Conservation (phyloP, 1,140 invertebrate genomes). For the Papilio machaon region DNA sequence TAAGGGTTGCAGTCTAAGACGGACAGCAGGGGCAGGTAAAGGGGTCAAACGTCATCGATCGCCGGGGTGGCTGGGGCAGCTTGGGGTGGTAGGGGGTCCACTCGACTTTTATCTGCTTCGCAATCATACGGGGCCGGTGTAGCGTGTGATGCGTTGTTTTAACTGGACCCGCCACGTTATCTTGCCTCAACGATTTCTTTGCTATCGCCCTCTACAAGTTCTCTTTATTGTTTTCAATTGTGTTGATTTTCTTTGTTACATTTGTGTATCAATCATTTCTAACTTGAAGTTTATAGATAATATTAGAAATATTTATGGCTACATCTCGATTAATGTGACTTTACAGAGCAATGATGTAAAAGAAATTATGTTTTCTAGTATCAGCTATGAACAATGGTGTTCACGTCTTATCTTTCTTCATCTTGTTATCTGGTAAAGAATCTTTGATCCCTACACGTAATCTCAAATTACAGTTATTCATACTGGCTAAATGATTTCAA, state of each 20-base stretch:
- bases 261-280: neutral
- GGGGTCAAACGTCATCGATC: constrained; percentile 79
- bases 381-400: no score
- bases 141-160: constrained; percentile 41
- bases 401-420: no score
- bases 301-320: no score
- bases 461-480: no score
- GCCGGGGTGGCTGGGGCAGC: constrained; percentile 32
- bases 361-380: no score
- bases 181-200: constrained; percentile 21
- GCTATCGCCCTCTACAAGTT: neutral
- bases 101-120: constrained; percentile 37
- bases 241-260: constrained; percentile 8
- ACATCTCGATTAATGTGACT: no score
- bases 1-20: constrained; percentile 67
- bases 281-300: neutral
- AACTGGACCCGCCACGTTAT: constrained; percentile 12
- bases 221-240: constrained; percentile 22
- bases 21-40: constrained; percentile 73
- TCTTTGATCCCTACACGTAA: no score
- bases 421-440: no score
- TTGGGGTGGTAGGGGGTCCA: constrained; percentile 41
- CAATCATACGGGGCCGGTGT: constrained; percentile 33
- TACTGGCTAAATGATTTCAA: neutral
- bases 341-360: no score